Evolutionary conservation across 1,140 invertebrate species (phyloP).

Genomic region (Drosophila biarmipes): DNA sequence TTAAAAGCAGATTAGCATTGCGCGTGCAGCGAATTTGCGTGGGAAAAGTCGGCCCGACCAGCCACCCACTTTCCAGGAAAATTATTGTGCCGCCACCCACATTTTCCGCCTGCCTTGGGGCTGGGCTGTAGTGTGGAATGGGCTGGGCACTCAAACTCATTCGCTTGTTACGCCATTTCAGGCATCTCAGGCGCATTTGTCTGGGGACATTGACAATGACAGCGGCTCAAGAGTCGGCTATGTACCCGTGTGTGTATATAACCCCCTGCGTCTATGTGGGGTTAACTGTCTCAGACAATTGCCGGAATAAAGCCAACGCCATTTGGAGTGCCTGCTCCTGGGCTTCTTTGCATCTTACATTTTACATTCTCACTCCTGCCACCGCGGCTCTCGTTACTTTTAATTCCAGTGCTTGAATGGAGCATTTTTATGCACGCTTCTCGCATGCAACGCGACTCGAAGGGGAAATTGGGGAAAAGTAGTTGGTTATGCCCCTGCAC

Average conservation of each 20-base stretch:
- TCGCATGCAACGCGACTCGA: slow-evolving; percentile 37
- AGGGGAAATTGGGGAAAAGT: background rate
- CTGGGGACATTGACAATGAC: slow-evolving; percentile 70
- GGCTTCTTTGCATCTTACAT: background rate
- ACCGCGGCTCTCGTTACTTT: slow-evolving; percentile 31
- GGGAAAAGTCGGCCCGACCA: background rate
- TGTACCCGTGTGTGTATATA: background rate
- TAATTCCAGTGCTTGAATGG: slow-evolving; percentile 62
- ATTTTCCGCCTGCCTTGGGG: slow-evolving; percentile 8
- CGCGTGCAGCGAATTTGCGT: slow-evolving; percentile 63
- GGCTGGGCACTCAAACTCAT: slow-evolving; percentile 8
- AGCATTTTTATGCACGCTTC: slow-evolving; percentile 57
- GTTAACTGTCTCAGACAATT: slow-evolving; percentile 63
- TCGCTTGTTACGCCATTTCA: slow-evolving; percentile 45
- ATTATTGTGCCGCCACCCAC: slow-evolving; percentile 38
- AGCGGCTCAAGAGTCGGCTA: slow-evolving; percentile 37
- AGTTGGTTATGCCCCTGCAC: slow-evolving; percentile 17
- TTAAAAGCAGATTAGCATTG: slow-evolving; percentile 81
- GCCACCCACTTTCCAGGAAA: slow-evolving; percentile 41
- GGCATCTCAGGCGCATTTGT: slow-evolving; percentile 50
- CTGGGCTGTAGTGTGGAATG: background rate
- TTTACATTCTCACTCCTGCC: background rate
- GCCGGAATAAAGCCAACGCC: slow-evolving; percentile 63
- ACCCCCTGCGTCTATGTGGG: slow-evolving; percentile 6
- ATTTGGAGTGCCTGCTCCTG: slow-evolving; percentile 54